A percentile compares a stretch with the other conserved stretches of the same genome.
Conservation (phyloP, 2,888 invertebrate species). For the Tolmerus cingulatus region DNA sequence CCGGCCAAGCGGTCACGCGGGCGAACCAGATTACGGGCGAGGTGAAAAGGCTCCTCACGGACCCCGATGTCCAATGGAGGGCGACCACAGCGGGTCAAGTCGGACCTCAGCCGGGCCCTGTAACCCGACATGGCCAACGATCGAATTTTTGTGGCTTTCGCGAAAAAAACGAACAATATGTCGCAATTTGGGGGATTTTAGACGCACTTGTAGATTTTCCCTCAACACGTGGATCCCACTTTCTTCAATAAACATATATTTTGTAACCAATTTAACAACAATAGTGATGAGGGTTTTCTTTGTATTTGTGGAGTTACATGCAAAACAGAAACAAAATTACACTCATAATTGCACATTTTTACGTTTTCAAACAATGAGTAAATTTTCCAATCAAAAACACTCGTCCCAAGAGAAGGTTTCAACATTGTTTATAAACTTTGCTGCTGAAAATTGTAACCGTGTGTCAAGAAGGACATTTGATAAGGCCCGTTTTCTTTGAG, state of each 20-base stretch:
- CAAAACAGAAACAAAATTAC: too few relatives aligned
- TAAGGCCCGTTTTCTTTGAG: too few relatives aligned
- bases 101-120: background rate
- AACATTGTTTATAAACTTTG: too few relatives aligned
- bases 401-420: too few relatives aligned
- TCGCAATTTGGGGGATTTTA: background rate
- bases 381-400: too few relatives aligned
- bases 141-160: conserved; percentile 42
- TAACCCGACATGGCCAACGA: conserved; percentile 40
- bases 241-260: background rate
- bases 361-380: too few relatives aligned
- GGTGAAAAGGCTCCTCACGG: conserved; percentile 30
- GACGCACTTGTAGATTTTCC: background rate
- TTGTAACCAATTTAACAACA: background rate
- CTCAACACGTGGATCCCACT: background rate
- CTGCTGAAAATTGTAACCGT: too few relatives aligned
- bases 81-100: conserved; percentile 33
- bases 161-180: background rate
- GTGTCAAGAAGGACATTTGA: too few relatives aligned
- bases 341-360: too few relatives aligned
- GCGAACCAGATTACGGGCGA: conserved; percentile 27
- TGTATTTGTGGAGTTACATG: too few relatives aligned
- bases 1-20: conserved; percentile 34
- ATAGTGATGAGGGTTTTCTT: too few relatives aligned
- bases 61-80: conserved; percentile 20